Evolutionary conservation across 2,888 invertebrate genomes (phyloP), one percentile per base, ranked within the genome.

Genomic region (Agrotis puta): DNA sequence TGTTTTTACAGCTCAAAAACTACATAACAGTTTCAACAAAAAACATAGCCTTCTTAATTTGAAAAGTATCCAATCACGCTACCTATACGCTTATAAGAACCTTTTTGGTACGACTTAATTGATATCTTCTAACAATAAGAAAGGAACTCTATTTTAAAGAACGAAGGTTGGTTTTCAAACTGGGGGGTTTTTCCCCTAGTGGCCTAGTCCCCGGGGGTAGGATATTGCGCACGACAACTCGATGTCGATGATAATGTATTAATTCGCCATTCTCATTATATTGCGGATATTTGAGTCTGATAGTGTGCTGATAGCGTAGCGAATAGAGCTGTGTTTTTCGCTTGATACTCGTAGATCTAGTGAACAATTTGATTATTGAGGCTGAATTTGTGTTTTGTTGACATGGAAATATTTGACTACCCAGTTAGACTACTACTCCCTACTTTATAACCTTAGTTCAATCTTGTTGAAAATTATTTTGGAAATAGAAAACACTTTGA

Each of bases 141-240:
- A 39, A n/a, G 9, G 3, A 9, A 59, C 65, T 59, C 27, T 76
- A 62, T 3, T 9, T 3, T 9, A 0, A 2, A 11, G 0, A 2
- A 1, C 20, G 16, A 75, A 63, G 79, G 72, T 75, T 47, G 57
- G 20, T 53, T 54, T 62, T 85, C 22, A 22, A n/a, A 20, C 24
- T 69, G 70, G 24, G 56, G 24, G 47, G 20, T 14, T 20, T 63
- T 51, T 71, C 20, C 74, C 85, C 74, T 45, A 85, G 74, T 84
- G 84, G 63, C 84, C 84, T 69, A 84, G 68, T 81, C 84, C 81
- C 72, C 45, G 59, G 39, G 82, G 77, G 70, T 68, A 82, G 90
- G 91, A 90, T 89, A 90, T 90, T 90, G 81, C 88, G 64, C 65
- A 18, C 54, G 68, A 58, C 81, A 82, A 62, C 62, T 59, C 70